Conservation (phyloP, 1,140 invertebrate species). For the Anadara kagoshimensis region DNA sequence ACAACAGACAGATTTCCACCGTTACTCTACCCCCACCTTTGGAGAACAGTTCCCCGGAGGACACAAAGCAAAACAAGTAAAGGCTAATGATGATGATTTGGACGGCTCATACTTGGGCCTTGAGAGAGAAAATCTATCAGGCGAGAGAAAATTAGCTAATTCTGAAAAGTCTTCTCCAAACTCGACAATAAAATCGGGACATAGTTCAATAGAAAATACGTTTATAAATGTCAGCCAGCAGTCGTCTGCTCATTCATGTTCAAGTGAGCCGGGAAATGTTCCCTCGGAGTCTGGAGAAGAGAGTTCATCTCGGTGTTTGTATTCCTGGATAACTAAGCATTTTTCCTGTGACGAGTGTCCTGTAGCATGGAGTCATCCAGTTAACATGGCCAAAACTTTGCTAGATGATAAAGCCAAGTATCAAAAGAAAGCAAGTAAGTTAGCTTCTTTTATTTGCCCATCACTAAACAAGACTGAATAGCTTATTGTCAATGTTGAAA, state of each 20-base stretch:
- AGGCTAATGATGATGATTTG: neutral
- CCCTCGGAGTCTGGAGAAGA: conserved; percentile 2
- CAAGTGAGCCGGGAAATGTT: neutral
- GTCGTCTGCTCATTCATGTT: neutral
- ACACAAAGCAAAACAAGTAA: neutral
- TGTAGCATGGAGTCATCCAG: conserved; percentile 48
- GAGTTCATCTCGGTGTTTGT: conserved; percentile 24
- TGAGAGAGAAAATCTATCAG: neutral
- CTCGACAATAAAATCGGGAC: neutral
- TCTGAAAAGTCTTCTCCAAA: neutral
- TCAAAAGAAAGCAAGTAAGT: conserved; percentile 34
- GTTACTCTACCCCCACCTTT: conserved; percentile 37
- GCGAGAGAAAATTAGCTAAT: neutral
- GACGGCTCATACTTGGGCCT: conserved; percentile 38
- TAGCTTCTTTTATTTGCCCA: neutral
- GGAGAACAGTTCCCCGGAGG: neutral
- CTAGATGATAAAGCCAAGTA: conserved; percentile 29
- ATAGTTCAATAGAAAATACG: neutral
- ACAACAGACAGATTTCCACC: conserved; percentile 6
- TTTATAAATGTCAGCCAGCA: too few species aligned
- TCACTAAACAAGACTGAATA: too few species aligned
- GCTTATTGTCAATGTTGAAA: too few species aligned
- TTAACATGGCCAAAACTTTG: conserved; percentile 42
- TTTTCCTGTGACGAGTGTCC: conserved; percentile 56
- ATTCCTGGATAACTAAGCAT: conserved; percentile 57